phyloP scores from a whole-genome alignment of 2,797 vertebrate genomes.

The Sebastiscus albofasciatus region DNA sequence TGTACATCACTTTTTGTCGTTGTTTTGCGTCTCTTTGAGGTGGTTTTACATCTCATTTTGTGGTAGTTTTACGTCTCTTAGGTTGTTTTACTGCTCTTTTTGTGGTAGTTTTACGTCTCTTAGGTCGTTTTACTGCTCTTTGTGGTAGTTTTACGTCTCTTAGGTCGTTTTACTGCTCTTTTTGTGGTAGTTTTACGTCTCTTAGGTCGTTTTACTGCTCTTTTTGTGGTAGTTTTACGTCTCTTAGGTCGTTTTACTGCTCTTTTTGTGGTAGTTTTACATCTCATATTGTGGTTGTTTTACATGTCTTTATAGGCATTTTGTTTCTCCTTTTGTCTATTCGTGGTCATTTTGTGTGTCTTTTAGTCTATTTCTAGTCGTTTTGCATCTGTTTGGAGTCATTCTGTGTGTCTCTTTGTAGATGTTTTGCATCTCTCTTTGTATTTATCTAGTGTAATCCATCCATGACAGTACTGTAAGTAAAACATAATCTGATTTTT shows the following conservation, averaged over 20 bases:
- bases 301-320: neutral
- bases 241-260: neutral
- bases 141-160: neutral
- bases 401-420: too few relatives aligned
- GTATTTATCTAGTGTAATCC: too few relatives aligned
- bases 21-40: neutral
- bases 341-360: neutral
- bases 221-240: neutral
- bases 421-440: too few relatives aligned
- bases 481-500: neutral
- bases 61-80: neutral
- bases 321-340: neutral
- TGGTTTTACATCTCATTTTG: too few relatives aligned
- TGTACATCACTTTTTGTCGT: neutral
- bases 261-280: neutral
- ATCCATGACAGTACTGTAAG: neutral
- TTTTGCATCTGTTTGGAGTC: too few relatives aligned
- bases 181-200: too few relatives aligned
- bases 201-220: neutral
- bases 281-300: neutral
- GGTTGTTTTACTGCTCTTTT: too few relatives aligned
- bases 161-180: neutral
- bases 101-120: neutral
- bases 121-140: too few relatives aligned
- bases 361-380: neutral